Percentiles rank a stretch among this genome's conserved stretches.
Conservation (phyloP, 2,113 vertebrate genomes). For the Mormyrus iriodes region DNA sequence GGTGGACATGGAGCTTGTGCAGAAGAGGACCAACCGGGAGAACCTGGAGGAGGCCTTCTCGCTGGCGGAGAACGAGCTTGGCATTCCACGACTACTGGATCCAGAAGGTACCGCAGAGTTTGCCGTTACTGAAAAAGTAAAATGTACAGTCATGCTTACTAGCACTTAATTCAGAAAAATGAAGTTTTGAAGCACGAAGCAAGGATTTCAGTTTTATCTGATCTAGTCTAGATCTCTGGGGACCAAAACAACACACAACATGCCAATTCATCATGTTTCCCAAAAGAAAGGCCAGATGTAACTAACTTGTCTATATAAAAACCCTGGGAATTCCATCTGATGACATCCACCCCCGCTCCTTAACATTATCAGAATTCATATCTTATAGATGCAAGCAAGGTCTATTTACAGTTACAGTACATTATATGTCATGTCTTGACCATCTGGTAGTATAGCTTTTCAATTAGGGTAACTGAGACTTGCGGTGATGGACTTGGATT, state of each 20-base stretch:
- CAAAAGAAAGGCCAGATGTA: neutral
- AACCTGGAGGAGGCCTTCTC: slow-evolving; percentile 77
- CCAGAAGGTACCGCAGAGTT: slow-evolving; percentile 69
- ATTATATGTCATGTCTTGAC: neutral
- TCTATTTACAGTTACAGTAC: neutral
- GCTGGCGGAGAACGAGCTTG: slow-evolving; percentile 65
- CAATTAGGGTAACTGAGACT: neutral
- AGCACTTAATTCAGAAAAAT: neutral
- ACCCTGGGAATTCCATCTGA: neutral
- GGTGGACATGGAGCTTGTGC: slow-evolving; percentile 74
- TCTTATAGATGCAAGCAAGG: neutral
- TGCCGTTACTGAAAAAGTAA: neutral
- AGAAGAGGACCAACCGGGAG: slow-evolving; percentile 64
- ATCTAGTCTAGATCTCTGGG: neutral
- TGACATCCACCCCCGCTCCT: neutral
- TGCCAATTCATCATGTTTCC: neutral
- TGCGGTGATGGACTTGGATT: neutral
- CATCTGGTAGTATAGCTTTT: neutral
- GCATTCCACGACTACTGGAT: slow-evolving; percentile 76
- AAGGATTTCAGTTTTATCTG: neutral
- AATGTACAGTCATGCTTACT: neutral
- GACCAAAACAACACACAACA: no score
- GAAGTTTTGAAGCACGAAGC: neutral
- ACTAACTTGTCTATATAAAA: neutral
- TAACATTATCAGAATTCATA: neutral